Evolutionary conservation across 2,888 invertebrate species (phyloP).

Genomic region (Drosophila yooni): DNA sequence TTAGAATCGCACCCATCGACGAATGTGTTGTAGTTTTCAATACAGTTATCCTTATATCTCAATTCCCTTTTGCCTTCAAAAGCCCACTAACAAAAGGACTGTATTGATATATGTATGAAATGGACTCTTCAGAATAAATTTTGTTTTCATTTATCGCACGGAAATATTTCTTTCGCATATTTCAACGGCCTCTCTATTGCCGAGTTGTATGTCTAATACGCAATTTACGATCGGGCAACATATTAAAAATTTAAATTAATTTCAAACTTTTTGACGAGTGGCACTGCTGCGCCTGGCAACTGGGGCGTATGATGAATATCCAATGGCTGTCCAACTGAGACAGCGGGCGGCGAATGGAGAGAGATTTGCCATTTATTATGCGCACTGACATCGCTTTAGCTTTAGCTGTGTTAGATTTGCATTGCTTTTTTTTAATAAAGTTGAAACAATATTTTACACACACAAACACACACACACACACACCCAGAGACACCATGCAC

Average conservation of each 20-base stretch:
- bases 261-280: slow-evolving; percentile 56
- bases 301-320: slow-evolving; percentile 61
- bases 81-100: background rate
- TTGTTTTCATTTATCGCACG: slow-evolving; percentile 5
- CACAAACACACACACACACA: slow-evolving; percentile 14
- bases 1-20: too few relatives aligned
- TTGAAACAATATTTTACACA: slow-evolving; percentile 74
- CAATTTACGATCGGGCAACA: slow-evolving; percentile 61
- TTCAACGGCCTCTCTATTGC: slow-evolving; percentile 6
- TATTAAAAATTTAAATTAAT: slow-evolving; percentile 78
- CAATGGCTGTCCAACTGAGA: slow-evolving; percentile 41
- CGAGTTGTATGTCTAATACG: slow-evolving; percentile 33
- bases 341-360: slow-evolving; percentile 11
- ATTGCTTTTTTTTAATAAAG: slow-evolving; percentile 82
- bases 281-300: slow-evolving; percentile 24
- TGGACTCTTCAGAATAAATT: slow-evolving; percentile 12
- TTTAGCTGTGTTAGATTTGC: slow-evolving; percentile 57
- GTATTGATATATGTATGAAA: slow-evolving; percentile 6
- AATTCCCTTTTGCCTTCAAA: background rate
- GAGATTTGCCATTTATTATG: slow-evolving; percentile 64
- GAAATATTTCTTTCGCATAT: slow-evolving; percentile 32
- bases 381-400: slow-evolving; percentile 45
- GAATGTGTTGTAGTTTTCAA: background rate
- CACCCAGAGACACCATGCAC: slow-evolving; percentile 24
- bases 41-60: background rate